Evolutionary conservation across 2,888 invertebrate genomes (phyloP).

Genomic region (Scaeva pyrastri): DNA sequence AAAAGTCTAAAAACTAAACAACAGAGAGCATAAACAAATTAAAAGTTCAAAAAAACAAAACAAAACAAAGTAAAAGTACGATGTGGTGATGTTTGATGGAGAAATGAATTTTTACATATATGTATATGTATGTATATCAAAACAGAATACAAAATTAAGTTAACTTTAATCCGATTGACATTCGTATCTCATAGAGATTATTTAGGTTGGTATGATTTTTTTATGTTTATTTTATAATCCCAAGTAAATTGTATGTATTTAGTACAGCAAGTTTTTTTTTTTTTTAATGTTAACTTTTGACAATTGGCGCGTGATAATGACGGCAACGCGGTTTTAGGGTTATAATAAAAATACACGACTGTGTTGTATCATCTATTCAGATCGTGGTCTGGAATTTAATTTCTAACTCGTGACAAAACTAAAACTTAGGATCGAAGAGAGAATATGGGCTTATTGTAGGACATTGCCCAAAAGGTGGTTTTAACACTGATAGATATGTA

Average conservation of each 20-base stretch:
- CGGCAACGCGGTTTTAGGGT: not conserved
- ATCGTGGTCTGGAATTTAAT: no score
- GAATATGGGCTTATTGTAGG: no score
- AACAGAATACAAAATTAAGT: conserved; percentile 34
- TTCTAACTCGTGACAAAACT: no score
- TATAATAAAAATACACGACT: not conserved
- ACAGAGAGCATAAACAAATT: conserved; percentile 14
- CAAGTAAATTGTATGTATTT: conserved; percentile 56
- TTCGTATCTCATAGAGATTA: conserved; percentile 41
- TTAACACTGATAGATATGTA: no score
- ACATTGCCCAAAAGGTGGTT: no score
- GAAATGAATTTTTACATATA: no score
- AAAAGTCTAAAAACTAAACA: not conserved
- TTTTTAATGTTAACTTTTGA: not conserved
- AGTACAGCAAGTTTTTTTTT: conserved; percentile 40
- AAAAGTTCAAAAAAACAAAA: not conserved
- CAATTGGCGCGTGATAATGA: not conserved
- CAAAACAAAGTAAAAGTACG: conserved; percentile 32
- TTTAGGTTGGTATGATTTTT: not conserved
- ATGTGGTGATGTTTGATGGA: no score
- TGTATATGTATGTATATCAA: not conserved
- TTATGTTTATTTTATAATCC: conserved; percentile 29
- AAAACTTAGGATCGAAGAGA: no score
- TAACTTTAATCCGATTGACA: conserved; percentile 52
- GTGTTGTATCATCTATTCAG: no score